A percentile compares a stretch with the other conserved stretches of the same genome.
Conservation (phyloP, 2,888 invertebrate species). For the Drosophila flavopinicola region DNA sequence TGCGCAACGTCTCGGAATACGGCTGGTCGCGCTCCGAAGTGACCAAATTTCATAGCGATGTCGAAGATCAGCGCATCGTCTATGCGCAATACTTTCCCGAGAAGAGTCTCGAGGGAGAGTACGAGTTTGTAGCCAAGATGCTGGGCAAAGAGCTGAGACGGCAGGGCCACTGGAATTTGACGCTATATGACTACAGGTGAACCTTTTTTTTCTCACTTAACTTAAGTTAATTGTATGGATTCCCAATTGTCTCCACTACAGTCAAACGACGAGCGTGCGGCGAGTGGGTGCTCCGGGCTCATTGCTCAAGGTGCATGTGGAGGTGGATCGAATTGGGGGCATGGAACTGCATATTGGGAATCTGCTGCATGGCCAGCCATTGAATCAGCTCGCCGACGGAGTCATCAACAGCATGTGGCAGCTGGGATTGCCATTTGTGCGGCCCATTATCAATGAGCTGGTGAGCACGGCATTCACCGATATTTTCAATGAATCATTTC, state of each 20-base stretch:
- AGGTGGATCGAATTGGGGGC: conserved; percentile 90
- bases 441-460: conserved; percentile 92
- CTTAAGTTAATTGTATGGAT: background rate
- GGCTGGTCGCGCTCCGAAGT: conserved; percentile 92
- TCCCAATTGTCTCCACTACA: conserved; percentile 48
- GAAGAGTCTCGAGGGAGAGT: conserved; percentile 89
- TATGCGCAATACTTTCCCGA: conserved; percentile 94
- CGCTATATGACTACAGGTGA: conserved; percentile 88
- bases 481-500: conserved; percentile 91
- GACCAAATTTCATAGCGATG: conserved; percentile 90
- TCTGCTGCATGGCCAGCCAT: conserved; percentile 87
- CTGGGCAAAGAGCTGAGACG: conserved; percentile 88
- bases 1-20: conserved; percentile 90
- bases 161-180: conserved; percentile 90
- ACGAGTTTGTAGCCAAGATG: conserved; percentile 87
- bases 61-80: conserved; percentile 87
- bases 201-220: background rate
- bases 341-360: conserved; percentile 91
- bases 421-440: conserved; percentile 90
- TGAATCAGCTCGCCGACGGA: conserved; percentile 88
- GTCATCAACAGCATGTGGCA: conserved; percentile 93
- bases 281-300: conserved; percentile 84
- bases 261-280: conserved; percentile 85
- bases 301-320: conserved; percentile 88
- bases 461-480: conserved; percentile 93